phyloP scores from a whole-genome alignment of 30 jellyfish, hydroid and myxozoan genomes.

The Aurelia coerulea region DNA sequence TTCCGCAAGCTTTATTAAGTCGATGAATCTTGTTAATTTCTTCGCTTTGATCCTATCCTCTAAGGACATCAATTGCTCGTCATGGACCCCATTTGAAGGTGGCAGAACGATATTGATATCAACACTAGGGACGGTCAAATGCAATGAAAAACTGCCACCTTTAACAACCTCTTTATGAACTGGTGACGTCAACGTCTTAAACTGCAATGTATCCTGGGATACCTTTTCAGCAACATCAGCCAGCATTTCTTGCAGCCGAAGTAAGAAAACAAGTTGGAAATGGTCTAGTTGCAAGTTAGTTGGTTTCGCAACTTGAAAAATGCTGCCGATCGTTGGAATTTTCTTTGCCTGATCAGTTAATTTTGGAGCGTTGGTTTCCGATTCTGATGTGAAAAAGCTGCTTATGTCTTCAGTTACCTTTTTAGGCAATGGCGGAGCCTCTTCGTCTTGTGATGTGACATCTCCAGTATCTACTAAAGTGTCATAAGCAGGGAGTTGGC shows the following conservation, averaged over 20 bases:
- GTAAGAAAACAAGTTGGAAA: slow-evolving; percentile 83
- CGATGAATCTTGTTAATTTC: slow-evolving; percentile 31
- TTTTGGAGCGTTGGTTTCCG: not conserved
- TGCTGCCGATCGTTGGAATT: slow-evolving; percentile 67
- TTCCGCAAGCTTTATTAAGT: not conserved
- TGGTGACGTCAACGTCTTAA: slow-evolving; percentile 45
- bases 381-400: not conserved
- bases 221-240: slow-evolving; percentile 62
- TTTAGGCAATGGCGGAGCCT: slow-evolving; percentile 50
- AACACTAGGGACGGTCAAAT: slow-evolving; percentile 67
- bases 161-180: slow-evolving; percentile 10
- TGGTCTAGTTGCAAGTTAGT: slow-evolving; percentile 90
- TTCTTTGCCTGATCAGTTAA: not conserved
- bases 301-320: slow-evolving; percentile 61
- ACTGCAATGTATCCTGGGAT: slow-evolving; percentile 66
- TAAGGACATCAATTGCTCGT: slow-evolving; percentile 54
- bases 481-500: slow-evolving; percentile 55
- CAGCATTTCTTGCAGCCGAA: slow-evolving; percentile 88
- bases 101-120: slow-evolving; percentile 78
- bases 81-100: slow-evolving; percentile 72
- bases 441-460: slow-evolving; percentile 8
- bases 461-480: not conserved
- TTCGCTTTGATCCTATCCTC: slow-evolving; percentile 45
- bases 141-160: slow-evolving; percentile 43
- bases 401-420: not conserved